Percentiles rank a stretch among this genome's conserved stretches.
Evolutionary conservation across 1,140 invertebrate species (phyloP).

Genomic region (Diachasmimorpha longicaudata): DNA sequence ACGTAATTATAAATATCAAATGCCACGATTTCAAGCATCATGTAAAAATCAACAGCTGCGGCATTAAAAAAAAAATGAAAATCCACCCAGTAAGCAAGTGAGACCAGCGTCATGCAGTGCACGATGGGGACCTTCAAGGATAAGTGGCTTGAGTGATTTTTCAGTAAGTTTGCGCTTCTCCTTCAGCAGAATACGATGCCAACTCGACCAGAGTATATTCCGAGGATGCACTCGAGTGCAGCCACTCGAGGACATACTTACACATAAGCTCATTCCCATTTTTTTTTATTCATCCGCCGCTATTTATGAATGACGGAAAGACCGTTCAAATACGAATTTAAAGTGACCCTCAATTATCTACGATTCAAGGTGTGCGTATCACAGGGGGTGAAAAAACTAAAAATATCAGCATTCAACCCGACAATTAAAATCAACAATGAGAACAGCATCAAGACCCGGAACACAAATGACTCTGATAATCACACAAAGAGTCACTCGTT

Average conservation of each 20-base stretch:
- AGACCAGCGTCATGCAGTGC: neutral
- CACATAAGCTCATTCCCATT: neutral
- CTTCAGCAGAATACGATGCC: neutral
- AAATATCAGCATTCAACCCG: neutral
- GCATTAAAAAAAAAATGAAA: neutral
- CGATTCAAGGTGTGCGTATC: neutral
- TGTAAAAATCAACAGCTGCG: neutral
- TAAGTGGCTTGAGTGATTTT: conserved; percentile 5
- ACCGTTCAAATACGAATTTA: neutral
- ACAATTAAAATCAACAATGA: neutral
- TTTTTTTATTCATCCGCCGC: neutral
- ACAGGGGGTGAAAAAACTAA: neutral
- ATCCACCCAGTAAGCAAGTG: neutral
- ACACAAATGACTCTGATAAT: neutral
- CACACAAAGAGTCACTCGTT: neutral
- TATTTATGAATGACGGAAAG: conserved; percentile 1
- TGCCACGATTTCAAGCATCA: too few species aligned
- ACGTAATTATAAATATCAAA: too few species aligned
- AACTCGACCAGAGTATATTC: neutral
- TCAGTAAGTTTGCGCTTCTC: conserved; percentile 1
- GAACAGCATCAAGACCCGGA: neutral
- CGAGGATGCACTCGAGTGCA: neutral
- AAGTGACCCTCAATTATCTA: neutral
- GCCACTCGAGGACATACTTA: neutral
- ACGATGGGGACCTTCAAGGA: neutral